Evolutionary conservation across 1,140 invertebrate species (phyloP), one percentile per base, ranked within the genome.

Genomic region (Ganaspis sp.): DNA sequence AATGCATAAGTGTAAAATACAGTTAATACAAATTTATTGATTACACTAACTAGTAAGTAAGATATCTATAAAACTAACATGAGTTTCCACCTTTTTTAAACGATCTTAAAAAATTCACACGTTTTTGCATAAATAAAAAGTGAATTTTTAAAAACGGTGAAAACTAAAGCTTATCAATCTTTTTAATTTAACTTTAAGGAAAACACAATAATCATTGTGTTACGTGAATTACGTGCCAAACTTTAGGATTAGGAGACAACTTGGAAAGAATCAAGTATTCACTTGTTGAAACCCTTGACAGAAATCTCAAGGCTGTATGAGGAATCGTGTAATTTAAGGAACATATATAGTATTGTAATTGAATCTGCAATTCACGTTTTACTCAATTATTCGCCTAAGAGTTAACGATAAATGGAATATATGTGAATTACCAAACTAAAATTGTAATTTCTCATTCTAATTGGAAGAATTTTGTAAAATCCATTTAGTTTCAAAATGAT

Each of bases 171-270:
- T 76, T 72, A 58, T 12, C 6, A 75, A 75, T 37, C 58, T 38
- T 38, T 72, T 75, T 81, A 6, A 64, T 81, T 69, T 5, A 42
- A 79, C 73, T 83, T 80, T 11, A 75, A 75, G 45, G 70, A 70
- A 74, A 71, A 80, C 78, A 73, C 70, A 40, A 64, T 69, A 74
- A 72, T 71, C 74, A 78, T 81, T 77, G 82, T 80, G 71, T 17
- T 79, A 72, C 73, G 85, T 86, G 85, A 84, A 86, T 86, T 75
- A 82, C 81, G 85, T 86, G 85, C 85, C 85, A 86, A 86, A 86
- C 78, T 72, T 54, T 81, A 81, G 75, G 71, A 71, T 76, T 83
- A 83, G 74, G 72, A 81, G 76, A 73, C 37, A 75, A 75, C 15
- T 64, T 29, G 26, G 54, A 69, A 71, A 75, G 11, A 29, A 4